Evolutionary conservation across 2,888 invertebrate genomes (phyloP), one percentile per base, ranked within the genome.

Genomic region (Ephialtes manifestator): DNA sequence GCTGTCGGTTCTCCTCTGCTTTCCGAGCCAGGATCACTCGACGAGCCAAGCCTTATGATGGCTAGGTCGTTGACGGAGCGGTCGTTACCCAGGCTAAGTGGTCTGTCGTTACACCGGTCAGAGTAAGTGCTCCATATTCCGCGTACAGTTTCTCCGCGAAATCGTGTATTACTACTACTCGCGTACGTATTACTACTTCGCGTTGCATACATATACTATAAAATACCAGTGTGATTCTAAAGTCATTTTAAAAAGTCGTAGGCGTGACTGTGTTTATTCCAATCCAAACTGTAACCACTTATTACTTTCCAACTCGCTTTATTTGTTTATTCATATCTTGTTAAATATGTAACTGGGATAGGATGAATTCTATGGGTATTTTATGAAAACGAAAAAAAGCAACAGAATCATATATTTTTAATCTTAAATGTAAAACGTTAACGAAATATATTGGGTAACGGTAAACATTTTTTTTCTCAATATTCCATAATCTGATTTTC

Each of bases 81-180:
- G 90, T 92, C 90, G 91, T 92, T 92, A 91, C 89, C 89, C 90
- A 86, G 86, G 86, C 87, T 92, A 92, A 92, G 91, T 90, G 90
- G 87, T 74, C 79, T 74, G 87, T 88, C 89, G 90, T 91, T 90
- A 89, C 88, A 88, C 81, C 85, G 89, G 85, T 83, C 65, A 55
- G 51, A 58, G 86, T 90, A 89, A 90, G 88, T 91, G 90, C 91
- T 90, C 90, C 84, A 92, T 90, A 91, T 91, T 89, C 83, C 85
- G 81, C 86, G 86, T 86, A 87, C 83, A 85, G 87, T 88, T 88
- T 88, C 87, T 77, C 70, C 87, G 78, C 84, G 72, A 63, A 86
- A 84, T 79, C 39, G 74, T 43, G 46, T 75, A 39, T 77, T 51
- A 71, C 71, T 58, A 68, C 48, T 55, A 60, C 53, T 24, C 55